Conservation (phyloP, 2,113 vertebrate genomes). For the Sylvietta virens region DNA sequence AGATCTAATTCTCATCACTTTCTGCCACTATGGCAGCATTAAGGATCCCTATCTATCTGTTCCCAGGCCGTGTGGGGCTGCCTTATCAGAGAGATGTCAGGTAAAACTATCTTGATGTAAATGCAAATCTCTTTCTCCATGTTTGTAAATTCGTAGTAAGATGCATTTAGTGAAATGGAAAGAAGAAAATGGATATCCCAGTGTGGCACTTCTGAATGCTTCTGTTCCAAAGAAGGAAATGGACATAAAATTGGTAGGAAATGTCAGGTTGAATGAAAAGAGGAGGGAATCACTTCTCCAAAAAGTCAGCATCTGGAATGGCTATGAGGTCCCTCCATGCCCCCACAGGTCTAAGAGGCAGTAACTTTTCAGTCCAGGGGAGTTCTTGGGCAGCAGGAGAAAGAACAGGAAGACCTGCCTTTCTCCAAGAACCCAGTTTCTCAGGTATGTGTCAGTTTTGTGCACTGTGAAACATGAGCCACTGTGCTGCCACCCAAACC, state of each 20-base stretch:
- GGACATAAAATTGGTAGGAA: neutral
- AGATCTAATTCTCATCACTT: neutral
- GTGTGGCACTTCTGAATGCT: neutral
- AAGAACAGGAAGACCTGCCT: neutral
- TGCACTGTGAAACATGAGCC: neutral
- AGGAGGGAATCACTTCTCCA: neutral
- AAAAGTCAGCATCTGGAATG: neutral
- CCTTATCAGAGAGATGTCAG: neutral
- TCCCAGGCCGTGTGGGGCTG: neutral
- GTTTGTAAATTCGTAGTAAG: neutral
- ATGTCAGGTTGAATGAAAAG: neutral
- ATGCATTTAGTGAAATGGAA: neutral
- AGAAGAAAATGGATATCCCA: neutral
- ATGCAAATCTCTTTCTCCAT: neutral
- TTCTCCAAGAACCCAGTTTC: neutral
- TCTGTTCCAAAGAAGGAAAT: neutral
- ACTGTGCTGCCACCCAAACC: neutral
- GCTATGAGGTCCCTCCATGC: too few species aligned
- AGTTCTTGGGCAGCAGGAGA: neutral
- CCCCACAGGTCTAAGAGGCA: neutral
- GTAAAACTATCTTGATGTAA: neutral
- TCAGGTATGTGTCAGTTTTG: neutral
- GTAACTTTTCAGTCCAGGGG: neutral
- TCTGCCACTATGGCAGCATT: fast-evolving
- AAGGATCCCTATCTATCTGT: neutral